Evolutionary conservation across 2,888 invertebrate species (phyloP), one percentile per base, ranked within the genome.

Genomic region (Drosophila meridionalis): DNA sequence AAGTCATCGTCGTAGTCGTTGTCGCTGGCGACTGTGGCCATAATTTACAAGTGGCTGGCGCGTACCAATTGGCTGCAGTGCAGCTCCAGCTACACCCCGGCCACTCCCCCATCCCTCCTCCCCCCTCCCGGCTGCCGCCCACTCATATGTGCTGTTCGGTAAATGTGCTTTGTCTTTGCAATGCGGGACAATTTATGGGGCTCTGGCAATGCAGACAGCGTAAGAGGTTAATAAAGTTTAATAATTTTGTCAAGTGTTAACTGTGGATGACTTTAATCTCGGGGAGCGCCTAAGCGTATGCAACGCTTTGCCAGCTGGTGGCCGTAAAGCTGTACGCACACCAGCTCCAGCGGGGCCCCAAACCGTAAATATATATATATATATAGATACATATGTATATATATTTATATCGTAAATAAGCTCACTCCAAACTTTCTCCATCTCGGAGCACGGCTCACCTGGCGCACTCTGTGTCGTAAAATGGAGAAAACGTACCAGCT

Each of bases 151-250:
- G 70, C 55, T 45, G 57, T 67, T 9, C 20, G 28, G 74, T 57
- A 64, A 55, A 73, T 71, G 75, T 72, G 73, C 73, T 60, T 86
- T 86, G 83, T 74, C 76, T 69, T 86, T 74, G 73, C 71, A 64
- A 60, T 67, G 69, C 12, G 34, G 28, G 56, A 45, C 64, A 72
- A 85, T 85, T 85, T 85, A 85, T 85, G 76, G 76, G 67, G 45
- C 53, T 36, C 65, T 58, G 60, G 52, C 62, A 65, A 64, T 70
- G 75, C 82, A 76, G 78, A 73, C 89, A 76, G 48, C 69, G 73
- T 73, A 71, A 73, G 65, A 79, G 89, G 79, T 82, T 84, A 89
- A 89, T 89, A 85, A 85, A 89, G 82, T 82, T 81, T 76, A 75
- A 89, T 89, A 85, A 85, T 87, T 83, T 81, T 70, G 75, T 83